A percentile compares a stretch with the other conserved stretches of the same genome.
These are phyloP conservation scores for Stichopus horrens DNA, from an alignment of 53 echinoderm and acorn worm species.

Conservation along the genomic window DNA sequence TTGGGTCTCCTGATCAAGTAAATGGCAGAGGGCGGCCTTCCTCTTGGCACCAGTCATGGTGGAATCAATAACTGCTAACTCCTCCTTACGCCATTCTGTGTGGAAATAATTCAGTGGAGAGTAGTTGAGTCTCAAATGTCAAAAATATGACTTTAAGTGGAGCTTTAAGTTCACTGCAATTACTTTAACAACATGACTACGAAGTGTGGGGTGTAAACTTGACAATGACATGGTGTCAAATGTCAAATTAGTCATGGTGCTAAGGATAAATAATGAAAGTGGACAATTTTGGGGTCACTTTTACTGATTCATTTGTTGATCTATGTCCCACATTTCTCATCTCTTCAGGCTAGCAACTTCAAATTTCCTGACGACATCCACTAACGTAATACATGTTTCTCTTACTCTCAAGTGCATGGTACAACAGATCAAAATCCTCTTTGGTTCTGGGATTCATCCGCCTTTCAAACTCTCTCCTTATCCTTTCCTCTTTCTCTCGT, in stretches of 20 bases:
- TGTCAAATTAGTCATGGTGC: no score
- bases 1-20: slow-evolving; percentile 96
- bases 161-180: no score
- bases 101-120: neutral
- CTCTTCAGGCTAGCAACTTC: no score
- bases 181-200: no score
- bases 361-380: neutral
- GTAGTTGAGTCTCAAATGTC: neutral
- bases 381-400: slow-evolving; percentile 6
- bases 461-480: slow-evolving; percentile 91
- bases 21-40: slow-evolving; percentile 96
- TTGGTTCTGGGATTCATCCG: slow-evolving; percentile 96
- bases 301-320: no score
- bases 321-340: no score
- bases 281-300: no score
- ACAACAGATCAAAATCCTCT: slow-evolving; percentile 96
- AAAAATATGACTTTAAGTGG: neutral
- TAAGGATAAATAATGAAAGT: no score
- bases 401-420: slow-evolving; percentile 99
- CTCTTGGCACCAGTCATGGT: slow-evolving; percentile 77
- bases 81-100: slow-evolving; percentile 94
- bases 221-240: no score
- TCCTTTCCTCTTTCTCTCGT: slow-evolving; percentile 94
- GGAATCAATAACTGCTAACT: slow-evolving; percentile 74
- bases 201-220: no score